Evolutionary conservation across 2,888 invertebrate genomes (phyloP).

Genomic region (Ditylenchus weischeri): DNA sequence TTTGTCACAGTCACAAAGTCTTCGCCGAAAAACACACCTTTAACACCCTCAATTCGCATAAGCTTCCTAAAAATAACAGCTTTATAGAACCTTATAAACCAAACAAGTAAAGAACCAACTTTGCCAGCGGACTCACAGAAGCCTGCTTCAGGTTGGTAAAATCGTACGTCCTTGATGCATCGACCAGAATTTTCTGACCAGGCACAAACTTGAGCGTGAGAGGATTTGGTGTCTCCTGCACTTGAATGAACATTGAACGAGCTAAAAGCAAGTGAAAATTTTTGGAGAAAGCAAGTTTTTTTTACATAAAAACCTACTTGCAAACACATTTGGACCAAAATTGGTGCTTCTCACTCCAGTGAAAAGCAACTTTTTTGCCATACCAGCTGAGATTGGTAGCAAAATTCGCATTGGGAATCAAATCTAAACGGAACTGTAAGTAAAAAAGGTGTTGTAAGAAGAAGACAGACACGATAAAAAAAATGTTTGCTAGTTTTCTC

Average conservation of each 20-base stretch:
- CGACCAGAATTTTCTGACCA: conserved; percentile 64
- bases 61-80: conserved; percentile 66
- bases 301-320: too few species aligned
- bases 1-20: conserved; percentile 96
- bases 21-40: conserved; percentile 86
- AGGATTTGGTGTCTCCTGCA: conserved; percentile 98
- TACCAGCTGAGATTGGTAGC: too few species aligned
- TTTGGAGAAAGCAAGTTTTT: too few species aligned
- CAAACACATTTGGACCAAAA: too few species aligned
- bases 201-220: conserved; percentile 94
- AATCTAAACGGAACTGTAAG: too few species aligned
- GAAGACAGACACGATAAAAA: conserved; percentile 62
- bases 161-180: conserved; percentile 44
- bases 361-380: too few species aligned
- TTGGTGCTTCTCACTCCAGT: too few species aligned
- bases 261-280: neutral
- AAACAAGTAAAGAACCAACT: conserved; percentile 32
- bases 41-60: conserved; percentile 91
- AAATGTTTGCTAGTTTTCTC: too few species aligned
- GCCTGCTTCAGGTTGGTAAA: conserved; percentile 46
- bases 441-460: too few species aligned
- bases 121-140: conserved; percentile 52
- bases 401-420: too few species aligned
- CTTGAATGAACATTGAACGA: conserved; percentile 82
- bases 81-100: neutral